phyloP scores from a whole-genome alignment of 1,140 invertebrate genomes.

The Latrodectus geometricus region DNA sequence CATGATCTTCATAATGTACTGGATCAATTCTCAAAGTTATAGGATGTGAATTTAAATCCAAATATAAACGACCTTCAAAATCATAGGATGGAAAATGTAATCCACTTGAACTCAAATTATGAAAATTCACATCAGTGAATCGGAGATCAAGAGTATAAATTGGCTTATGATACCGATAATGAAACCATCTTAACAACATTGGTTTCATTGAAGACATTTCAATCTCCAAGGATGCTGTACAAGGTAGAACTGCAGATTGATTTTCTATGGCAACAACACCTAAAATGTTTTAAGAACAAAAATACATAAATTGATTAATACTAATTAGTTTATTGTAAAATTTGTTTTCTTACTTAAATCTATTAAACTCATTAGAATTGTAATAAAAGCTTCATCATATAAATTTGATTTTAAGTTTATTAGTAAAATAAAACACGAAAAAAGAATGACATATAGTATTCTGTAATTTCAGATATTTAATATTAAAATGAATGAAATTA shows the following conservation, averaged over 20 bases:
- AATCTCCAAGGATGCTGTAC: not conserved
- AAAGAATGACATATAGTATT: too few relatives aligned
- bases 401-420: too few relatives aligned
- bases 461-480: too few relatives aligned
- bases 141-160: slow-evolving; percentile 44
- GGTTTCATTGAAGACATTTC: not conserved
- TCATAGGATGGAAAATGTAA: slow-evolving; percentile 35
- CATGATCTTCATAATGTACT: slow-evolving; percentile 53
- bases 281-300: not conserved
- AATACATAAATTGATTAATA: not conserved
- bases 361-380: too few relatives aligned
- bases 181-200: slow-evolving; percentile 31
- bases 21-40: slow-evolving; percentile 57
- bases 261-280: slow-evolving; percentile 4
- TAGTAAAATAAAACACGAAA: too few relatives aligned
- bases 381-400: too few relatives aligned
- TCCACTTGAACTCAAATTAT: not conserved
- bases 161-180: slow-evolving; percentile 11
- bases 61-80: slow-evolving; percentile 32
- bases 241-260: slow-evolving; percentile 4
- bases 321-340: not conserved
- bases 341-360: too few relatives aligned
- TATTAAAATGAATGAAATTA: too few relatives aligned
- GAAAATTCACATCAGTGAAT: not conserved
- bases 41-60: slow-evolving; percentile 22